Percentiles rank a stretch among this genome's conserved stretches.
Conservation (phyloP, 35 echinoderm and acorn worm genomes). For the Chiridota heheva region DNA sequence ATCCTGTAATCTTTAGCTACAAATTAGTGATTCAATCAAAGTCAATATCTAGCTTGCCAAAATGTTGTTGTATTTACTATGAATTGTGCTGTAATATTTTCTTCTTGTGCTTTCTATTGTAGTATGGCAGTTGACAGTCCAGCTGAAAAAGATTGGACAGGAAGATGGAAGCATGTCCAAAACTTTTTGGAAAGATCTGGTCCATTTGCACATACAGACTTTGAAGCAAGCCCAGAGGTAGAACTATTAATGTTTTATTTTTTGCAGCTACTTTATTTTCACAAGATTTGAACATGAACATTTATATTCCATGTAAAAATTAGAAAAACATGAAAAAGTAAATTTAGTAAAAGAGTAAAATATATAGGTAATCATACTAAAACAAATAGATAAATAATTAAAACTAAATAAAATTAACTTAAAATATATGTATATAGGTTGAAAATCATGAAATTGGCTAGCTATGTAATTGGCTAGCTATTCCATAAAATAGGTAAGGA, state of each 20-base stretch:
- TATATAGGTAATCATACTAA: background rate
- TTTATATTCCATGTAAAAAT: background rate
- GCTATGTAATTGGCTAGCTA: too few species aligned
- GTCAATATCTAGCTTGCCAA: too few species aligned
- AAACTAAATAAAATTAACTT: background rate
- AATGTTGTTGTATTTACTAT: too few species aligned
- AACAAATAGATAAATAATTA: background rate
- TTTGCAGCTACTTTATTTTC: background rate
- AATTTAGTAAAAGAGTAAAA: background rate
- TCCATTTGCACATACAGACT: constrained; percentile 94
- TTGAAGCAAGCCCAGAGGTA: constrained; percentile 95
- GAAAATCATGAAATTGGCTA: background rate
- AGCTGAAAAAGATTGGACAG: constrained; percentile 90
- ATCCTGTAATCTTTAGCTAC: too few species aligned
- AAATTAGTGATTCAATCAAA: too few species aligned
- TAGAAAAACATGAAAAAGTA: background rate
- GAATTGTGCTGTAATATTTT: too few species aligned
- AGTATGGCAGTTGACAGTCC: too few species aligned
- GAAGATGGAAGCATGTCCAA: constrained; percentile 85
- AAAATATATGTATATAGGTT: background rate
- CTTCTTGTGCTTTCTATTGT: too few species aligned
- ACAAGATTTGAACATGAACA: background rate
- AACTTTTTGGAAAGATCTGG: constrained; percentile 89
- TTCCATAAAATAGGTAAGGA: too few species aligned
- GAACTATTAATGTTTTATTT: background rate